A percentile compares a stretch with the other conserved stretches of the same genome.
These are phyloP conservation scores for Mormoops blainvillei DNA, from an alignment of 2,113 vertebrate species.

Conservation along the genomic window DNA sequence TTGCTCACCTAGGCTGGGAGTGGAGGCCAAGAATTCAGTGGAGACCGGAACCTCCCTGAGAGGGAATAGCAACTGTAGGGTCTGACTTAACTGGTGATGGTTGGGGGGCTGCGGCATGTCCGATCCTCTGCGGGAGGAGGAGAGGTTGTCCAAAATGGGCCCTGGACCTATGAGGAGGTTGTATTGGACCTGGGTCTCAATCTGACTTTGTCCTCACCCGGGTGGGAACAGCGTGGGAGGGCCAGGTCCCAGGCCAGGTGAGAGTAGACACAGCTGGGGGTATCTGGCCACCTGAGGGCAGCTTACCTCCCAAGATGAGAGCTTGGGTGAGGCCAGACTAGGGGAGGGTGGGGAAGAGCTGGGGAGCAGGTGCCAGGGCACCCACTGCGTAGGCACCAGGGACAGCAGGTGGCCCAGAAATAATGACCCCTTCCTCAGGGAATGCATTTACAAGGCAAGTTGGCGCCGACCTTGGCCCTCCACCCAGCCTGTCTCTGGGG, in stretches of 20 bases:
- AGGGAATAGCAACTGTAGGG: background rate
- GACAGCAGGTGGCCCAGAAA: background rate
- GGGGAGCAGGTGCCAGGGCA: background rate
- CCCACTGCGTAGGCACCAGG: background rate
- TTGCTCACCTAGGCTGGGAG: background rate
- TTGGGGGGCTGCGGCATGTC: fast-evolving
- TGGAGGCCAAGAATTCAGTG: fast-evolving
- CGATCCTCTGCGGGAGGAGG: background rate
- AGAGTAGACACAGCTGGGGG: background rate
- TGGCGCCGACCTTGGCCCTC: background rate
- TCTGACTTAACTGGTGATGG: background rate
- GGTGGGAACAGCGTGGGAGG: background rate
- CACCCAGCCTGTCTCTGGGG: conserved; percentile 21
- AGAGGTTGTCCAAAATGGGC: background rate
- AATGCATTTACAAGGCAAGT: conserved; percentile 37
- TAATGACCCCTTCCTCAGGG: conserved; percentile 20
- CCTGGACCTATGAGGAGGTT: background rate
- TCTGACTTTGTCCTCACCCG: background rate
- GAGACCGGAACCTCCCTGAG: background rate
- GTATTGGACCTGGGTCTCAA: background rate
- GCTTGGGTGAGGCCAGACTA: background rate
- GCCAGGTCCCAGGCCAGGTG: background rate
- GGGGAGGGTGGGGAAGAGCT: background rate
- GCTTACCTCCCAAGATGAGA: background rate
- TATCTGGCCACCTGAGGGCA: background rate